Evolutionary conservation across 2,888 invertebrate species (phyloP), one percentile per base, ranked within the genome.

Genomic region (Allophyes oxyacanthae): DNA sequence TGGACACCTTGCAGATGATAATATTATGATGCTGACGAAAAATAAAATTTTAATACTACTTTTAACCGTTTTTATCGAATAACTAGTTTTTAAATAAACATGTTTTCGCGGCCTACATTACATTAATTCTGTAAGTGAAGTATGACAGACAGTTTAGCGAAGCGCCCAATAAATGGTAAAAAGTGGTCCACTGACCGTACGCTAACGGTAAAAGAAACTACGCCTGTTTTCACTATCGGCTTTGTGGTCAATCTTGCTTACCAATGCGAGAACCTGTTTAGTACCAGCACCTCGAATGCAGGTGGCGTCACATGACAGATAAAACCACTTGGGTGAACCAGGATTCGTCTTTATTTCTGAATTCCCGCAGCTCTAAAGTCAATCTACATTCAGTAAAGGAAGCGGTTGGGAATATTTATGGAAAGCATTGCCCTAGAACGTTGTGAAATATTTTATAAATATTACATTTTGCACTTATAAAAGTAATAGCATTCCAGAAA

Each of bases 181-280:
- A 93, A 91, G 86, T 92, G 89, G 86, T 88, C 88, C 88, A 90
- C 86, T 87, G 86, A 85, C 90, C 88, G 83, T 72, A 51, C 53
- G 64, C 70, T 91, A 91, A 92, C 91, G 91, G 91, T 88, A 88
- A 71, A 68, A 68, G 66, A 73, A 73, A 79, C 76, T 72, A 70
- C 73, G 66, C 72, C 77, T 72, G 83, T 82, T 88, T 88, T 87
- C 85, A 83, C 84, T 87, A 79, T 82, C 82, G 70, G 74, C 76
- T 75, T 73, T 79, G 75, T 79, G 75, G 72, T 68, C 65, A 70
- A 73, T 66, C 61, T 60, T 64, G 75, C 58, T 63, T 63, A 59
- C 51, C 55, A 72, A 69, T 60, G 64, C 58, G 33, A 50, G 48
- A 75, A 77, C 78, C 70, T 71, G 76, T 77, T 75, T 49, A 34